Evolutionary conservation across 2,888 invertebrate species (phyloP).

Genomic region (Coelopa pilipes): DNA sequence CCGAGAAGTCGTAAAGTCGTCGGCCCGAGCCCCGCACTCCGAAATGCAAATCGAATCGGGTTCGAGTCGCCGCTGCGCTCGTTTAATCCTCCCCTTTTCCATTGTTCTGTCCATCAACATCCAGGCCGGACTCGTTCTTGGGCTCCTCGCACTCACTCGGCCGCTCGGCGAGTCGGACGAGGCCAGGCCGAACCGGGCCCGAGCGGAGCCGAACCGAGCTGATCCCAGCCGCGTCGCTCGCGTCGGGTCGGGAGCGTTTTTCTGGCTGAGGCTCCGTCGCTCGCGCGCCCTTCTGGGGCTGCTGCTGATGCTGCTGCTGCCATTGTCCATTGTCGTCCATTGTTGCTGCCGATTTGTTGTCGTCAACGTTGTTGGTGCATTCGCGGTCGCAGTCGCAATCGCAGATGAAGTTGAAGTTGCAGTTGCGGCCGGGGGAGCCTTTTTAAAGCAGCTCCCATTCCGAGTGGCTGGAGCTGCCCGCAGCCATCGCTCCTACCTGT

Average conservation of each 20-base stretch:
- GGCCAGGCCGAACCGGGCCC: neutral
- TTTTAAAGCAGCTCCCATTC: neutral
- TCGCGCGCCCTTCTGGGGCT: constrained; percentile 12
- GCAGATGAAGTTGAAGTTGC: no score
- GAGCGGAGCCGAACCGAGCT: neutral
- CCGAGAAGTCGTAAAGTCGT: constrained; percentile 10
- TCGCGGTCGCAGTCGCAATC: no score
- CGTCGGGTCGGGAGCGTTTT: constrained; percentile 6
- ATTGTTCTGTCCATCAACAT: constrained; percentile 66
- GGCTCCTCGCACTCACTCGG: neutral
- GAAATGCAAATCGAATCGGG: constrained; percentile 60
- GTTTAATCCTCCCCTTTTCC: constrained; percentile 65
- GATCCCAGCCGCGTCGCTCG: neutral
- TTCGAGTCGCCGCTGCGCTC: constrained; percentile 43
- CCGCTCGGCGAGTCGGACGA: neutral
- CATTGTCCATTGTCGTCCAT: constrained; percentile 10
- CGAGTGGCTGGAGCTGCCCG: neutral
- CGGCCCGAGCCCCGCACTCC: constrained; percentile 37
- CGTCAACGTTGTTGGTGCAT: neutral
- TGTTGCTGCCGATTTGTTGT: constrained; percentile 20
- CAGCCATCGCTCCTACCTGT: no score
- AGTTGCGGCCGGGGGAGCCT: no score
- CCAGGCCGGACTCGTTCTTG: neutral
- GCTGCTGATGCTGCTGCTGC: neutral
- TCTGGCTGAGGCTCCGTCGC: constrained; percentile 10